Evolutionary conservation across 2,888 invertebrate genomes (phyloP), one percentile per base, ranked within the genome.

Genomic region (Andricus curvator): DNA sequence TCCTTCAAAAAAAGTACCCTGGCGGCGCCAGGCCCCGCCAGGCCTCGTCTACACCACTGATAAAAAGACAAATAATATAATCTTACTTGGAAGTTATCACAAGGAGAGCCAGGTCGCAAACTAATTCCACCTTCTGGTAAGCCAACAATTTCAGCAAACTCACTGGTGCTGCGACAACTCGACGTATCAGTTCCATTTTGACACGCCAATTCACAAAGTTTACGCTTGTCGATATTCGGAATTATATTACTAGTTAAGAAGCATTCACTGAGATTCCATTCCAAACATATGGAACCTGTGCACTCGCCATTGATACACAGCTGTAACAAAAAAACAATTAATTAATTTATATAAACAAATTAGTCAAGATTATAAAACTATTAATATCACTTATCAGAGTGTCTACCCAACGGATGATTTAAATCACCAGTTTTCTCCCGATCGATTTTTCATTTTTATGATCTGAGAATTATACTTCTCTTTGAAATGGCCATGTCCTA

Each of bases 141-240:
- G 41, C 96, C 96, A 37, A 96, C 96, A 37, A 94, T 90, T 15
- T 94, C 93, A 0, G 97, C 96, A 93, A 98, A 97, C 92, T 98
- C 97, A 74, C 97, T 97, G 4, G 98, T 98, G 91, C 98, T 97
- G 83, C 96, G 94, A 90, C 98, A 98, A 8, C 96, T 95, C 87
- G 94, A 94, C 2, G 94, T 93, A 86, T 96, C 95, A 22, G 96
- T 96, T 41, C 97, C 97, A 89, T 96, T 96, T 93, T 98, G 97
- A 93, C 99, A 99, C n/a, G 99, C 99, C 85, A 99, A 95, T 93
- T 99, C 99, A 94, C 99, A 99, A 80, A 99, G 94, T 90, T 96
- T 96, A 84, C 98, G 94, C 88, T 98, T 96, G 93, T 97, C 95
- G 80, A 96, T 96, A 83, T 96, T 96, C 80, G 95, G 95, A 86